phyloP scores from a whole-genome alignment of 2,113 vertebrate genomes.

The Pluvianellus socialis region DNA sequence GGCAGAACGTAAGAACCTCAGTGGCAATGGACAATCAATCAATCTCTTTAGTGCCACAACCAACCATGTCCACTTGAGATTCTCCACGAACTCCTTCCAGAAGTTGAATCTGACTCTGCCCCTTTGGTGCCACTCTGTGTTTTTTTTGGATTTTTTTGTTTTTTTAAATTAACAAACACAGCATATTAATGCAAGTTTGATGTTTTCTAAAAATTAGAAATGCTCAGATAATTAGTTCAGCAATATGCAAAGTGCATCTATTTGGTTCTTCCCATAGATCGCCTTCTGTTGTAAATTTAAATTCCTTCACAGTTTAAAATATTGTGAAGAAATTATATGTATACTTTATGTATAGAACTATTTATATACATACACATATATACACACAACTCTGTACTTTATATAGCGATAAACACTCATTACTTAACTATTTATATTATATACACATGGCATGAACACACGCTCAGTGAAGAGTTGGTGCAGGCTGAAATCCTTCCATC shows the following conservation, averaged over 20 bases:
- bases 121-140: conserved; percentile 37
- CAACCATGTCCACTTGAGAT: conserved; percentile 1
- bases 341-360: conserved; percentile 74
- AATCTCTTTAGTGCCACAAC: background rate
- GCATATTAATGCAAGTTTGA: conserved; percentile 60
- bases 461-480: conserved; percentile 57
- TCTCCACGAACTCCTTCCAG: background rate
- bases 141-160: background rate
- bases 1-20: conserved; percentile 7
- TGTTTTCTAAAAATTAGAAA: conserved; percentile 70
- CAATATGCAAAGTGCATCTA: conserved; percentile 75
- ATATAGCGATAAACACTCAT: conserved; percentile 70
- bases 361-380: conserved; percentile 77
- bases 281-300: conserved; percentile 71
- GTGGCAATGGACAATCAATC: conserved; percentile 35
- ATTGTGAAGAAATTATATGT: conserved; percentile 80
- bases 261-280: conserved; percentile 74
- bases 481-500: conserved; percentile 65
- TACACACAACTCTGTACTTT: conserved; percentile 70
- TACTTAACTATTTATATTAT: conserved; percentile 65
- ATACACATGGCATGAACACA: conserved; percentile 61
- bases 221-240: conserved; percentile 67
- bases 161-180: conserved; percentile 72
- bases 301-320: conserved; percentile 84
- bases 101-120: conserved; percentile 30